Evolutionary conservation across 1,140 invertebrate species (phyloP).

Genomic region (Leptinotarsa undecemlineata): DNA sequence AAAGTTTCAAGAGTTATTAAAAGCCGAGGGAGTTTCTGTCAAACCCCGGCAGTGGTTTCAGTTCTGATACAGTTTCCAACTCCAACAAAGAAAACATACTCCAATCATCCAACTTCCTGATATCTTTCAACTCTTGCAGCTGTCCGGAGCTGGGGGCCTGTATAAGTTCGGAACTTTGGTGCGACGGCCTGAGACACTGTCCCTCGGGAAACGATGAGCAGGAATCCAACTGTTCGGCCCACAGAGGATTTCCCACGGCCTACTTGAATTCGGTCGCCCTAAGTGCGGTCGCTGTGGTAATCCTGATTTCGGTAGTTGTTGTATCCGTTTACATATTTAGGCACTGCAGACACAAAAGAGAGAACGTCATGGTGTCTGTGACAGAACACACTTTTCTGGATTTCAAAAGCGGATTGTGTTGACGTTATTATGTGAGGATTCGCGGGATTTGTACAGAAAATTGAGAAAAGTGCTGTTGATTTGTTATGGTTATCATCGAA

Average conservation of each 20-base stretch:
- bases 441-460: no score
- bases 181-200: slow-evolving; percentile 72
- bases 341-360: slow-evolving; percentile 49
- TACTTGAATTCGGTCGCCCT: slow-evolving; percentile 55
- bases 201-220: slow-evolving; percentile 76
- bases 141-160: slow-evolving; percentile 75
- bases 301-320: slow-evolving; percentile 43
- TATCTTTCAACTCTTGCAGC: slow-evolving; percentile 51
- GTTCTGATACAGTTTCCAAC: neutral
- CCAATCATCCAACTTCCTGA: neutral
- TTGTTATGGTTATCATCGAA: no score
- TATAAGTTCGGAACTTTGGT: slow-evolving; percentile 73
- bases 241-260: slow-evolving; percentile 67
- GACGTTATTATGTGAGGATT: slow-evolving; percentile 15
- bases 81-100: neutral
- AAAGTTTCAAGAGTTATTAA: slow-evolving; percentile 6
- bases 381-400: slow-evolving; percentile 56
- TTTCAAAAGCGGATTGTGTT: slow-evolving; percentile 55
- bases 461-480: no score
- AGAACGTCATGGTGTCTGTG: slow-evolving; percentile 53
- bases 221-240: slow-evolving; percentile 71
- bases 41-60: neutral
- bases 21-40: neutral
- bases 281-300: slow-evolving; percentile 36
- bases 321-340: slow-evolving; percentile 47